phyloP scores from a whole-genome alignment of 2,113 vertebrate genomes.

The Formicarius rufipectus region DNA sequence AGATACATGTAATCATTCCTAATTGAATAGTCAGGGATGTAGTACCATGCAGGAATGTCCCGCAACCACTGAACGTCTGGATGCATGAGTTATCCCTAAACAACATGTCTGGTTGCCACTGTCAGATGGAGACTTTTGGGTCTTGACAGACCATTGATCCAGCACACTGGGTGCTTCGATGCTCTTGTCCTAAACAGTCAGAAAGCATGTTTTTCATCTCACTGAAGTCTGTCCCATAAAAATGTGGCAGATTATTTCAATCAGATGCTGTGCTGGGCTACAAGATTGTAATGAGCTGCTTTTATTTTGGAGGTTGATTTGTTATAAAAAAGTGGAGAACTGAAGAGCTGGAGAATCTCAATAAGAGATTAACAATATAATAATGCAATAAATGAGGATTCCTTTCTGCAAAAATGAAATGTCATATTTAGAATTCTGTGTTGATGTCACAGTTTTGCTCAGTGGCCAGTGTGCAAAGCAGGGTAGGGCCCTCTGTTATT shows the following conservation, averaged over 20 bases:
- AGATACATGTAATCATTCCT: not conserved
- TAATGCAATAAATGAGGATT: not conserved
- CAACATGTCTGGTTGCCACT: not conserved
- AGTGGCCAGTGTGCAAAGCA: not conserved
- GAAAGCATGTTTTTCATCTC: not conserved
- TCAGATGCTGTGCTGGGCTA: not conserved
- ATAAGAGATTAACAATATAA: not conserved
- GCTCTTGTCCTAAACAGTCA: not conserved
- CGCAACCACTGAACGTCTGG: not conserved
- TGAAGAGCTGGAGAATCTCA: not conserved
- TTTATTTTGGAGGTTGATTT: not conserved
- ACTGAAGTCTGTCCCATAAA: not conserved
- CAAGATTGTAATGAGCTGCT: not conserved
- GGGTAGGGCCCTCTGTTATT: not conserved
- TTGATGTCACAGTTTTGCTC: not conserved
- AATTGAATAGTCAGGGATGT: not conserved
- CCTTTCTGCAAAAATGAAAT: not conserved
- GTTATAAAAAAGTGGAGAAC: not conserved
- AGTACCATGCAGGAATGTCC: not conserved
- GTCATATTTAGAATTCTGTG: not conserved
- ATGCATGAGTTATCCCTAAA: not conserved
- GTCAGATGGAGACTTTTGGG: not conserved
- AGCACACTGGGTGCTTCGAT: not conserved
- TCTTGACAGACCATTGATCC: not conserved
- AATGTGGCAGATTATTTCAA: not conserved